phyloP scores from a whole-genome alignment of 1,140 invertebrate species.

The Bicyclus anynana region DNA sequence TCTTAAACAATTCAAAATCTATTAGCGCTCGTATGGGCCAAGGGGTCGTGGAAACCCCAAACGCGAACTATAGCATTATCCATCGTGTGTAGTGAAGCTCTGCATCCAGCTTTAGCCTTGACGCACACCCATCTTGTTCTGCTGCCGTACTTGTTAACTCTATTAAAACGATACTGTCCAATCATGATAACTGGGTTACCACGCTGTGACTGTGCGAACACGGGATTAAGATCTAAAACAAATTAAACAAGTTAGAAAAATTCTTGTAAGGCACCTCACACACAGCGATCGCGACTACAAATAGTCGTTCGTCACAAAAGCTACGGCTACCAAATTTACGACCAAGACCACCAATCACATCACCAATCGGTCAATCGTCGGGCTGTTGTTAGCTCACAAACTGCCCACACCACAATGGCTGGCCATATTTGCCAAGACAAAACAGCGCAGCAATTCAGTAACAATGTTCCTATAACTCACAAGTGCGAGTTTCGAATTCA shows the following conservation, averaged over 20 bases:
- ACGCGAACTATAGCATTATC: constrained; percentile 69
- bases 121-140: constrained; percentile 68
- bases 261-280: background rate
- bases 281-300: background rate
- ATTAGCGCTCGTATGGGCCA: constrained; percentile 63
- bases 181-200: constrained; percentile 73
- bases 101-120: constrained; percentile 64
- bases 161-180: constrained; percentile 65
- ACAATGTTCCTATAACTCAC: too few relatives aligned
- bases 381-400: too few relatives aligned
- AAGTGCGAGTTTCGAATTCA: too few relatives aligned
- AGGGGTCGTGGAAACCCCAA: constrained; percentile 66
- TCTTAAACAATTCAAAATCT: constrained; percentile 41
- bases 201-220: constrained; percentile 63
- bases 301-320: too few relatives aligned
- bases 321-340: too few relatives aligned
- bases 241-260: constrained; percentile 28
- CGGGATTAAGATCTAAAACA: constrained; percentile 62
- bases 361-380: too few relatives aligned
- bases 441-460: too few relatives aligned
- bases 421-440: too few relatives aligned
- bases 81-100: constrained; percentile 64
- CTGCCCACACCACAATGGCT: too few relatives aligned
- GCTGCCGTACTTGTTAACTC: constrained; percentile 62
- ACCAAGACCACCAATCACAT: too few relatives aligned